Conservation (phyloP, 2,888 invertebrate genomes). For the Oxystoma pomonae region DNA sequence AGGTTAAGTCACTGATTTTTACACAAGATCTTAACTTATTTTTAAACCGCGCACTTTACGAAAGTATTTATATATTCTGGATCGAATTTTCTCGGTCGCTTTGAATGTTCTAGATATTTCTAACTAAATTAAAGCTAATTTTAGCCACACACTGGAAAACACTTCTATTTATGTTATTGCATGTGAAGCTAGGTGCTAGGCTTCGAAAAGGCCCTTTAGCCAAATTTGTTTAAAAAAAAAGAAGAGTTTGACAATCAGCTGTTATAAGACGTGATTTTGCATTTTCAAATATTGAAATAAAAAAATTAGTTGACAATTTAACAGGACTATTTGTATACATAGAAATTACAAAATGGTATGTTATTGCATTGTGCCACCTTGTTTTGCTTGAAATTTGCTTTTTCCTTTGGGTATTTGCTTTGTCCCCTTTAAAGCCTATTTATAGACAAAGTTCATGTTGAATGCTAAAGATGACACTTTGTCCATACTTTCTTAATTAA, state of each 20-base stretch:
- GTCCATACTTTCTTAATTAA: too few species aligned
- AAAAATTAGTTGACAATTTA: background rate
- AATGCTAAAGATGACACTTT: too few species aligned
- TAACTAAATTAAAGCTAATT: slow-evolving; percentile 18
- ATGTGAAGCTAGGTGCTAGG: too few species aligned
- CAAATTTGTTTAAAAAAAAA: too few species aligned
- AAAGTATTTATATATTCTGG: slow-evolving; percentile 17
- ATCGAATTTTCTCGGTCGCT: background rate
- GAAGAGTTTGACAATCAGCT: too few species aligned
- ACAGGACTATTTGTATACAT: slow-evolving; percentile 5
- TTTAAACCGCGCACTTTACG: slow-evolving; percentile 2
- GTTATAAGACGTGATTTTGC: background rate
- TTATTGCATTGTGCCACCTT: background rate
- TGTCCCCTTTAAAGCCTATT: too few species aligned
- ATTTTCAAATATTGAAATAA: background rate
- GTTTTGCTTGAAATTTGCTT: too few species aligned
- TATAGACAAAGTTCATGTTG: too few species aligned
- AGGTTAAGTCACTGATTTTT: slow-evolving; percentile 23
- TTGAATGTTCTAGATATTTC: slow-evolving; percentile 3
- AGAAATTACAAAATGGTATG: slow-evolving; percentile 12
- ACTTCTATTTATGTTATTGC: slow-evolving; percentile 2
- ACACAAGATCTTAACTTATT: too few species aligned
- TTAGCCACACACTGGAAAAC: slow-evolving; percentile 3
- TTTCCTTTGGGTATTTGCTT: too few species aligned
- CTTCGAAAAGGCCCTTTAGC: too few species aligned